Evolutionary conservation across 2,113 vertebrate genomes (phyloP).

Genomic region (Malurus melanocephalus): DNA sequence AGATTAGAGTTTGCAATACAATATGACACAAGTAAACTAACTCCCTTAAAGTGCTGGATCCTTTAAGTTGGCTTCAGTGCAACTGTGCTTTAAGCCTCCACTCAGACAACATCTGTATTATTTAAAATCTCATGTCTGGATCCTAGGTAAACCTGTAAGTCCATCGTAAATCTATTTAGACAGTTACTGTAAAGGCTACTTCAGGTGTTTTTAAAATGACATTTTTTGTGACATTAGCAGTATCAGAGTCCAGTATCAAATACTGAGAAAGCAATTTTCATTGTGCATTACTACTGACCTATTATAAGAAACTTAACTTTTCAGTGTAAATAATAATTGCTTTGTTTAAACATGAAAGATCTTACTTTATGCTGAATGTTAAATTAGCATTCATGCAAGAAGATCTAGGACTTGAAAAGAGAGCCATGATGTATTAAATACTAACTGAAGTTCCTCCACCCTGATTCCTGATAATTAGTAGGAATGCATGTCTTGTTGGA

Average conservation of each 20-base stretch:
- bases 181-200: constrained; percentile 55
- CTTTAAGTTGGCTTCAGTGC: neutral
- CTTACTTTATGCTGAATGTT: constrained; percentile 62
- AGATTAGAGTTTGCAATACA: neutral
- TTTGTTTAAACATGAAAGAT: constrained; percentile 66
- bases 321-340: constrained; percentile 65
- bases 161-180: neutral
- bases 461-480: constrained; percentile 57
- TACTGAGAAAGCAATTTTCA: constrained; percentile 59
- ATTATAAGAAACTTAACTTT: constrained; percentile 65
- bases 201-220: constrained; percentile 54
- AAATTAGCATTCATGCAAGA: constrained; percentile 1
- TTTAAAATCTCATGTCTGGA: neutral
- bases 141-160: neutral
- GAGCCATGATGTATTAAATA: constrained; percentile 44
- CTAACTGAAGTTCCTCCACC: constrained; percentile 31
- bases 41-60: neutral
- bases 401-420: constrained; percentile 57
- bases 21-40: neutral
- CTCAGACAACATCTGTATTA: neutral
- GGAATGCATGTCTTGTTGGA: constrained; percentile 37
- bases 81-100: neutral
- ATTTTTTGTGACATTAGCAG: constrained; percentile 55
- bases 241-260: constrained; percentile 42
- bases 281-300: constrained; percentile 50